These are phyloP conservation scores for Callopanchax toddi DNA, from an alignment of 2,113 vertebrate species.

Conservation along the genomic window DNA sequence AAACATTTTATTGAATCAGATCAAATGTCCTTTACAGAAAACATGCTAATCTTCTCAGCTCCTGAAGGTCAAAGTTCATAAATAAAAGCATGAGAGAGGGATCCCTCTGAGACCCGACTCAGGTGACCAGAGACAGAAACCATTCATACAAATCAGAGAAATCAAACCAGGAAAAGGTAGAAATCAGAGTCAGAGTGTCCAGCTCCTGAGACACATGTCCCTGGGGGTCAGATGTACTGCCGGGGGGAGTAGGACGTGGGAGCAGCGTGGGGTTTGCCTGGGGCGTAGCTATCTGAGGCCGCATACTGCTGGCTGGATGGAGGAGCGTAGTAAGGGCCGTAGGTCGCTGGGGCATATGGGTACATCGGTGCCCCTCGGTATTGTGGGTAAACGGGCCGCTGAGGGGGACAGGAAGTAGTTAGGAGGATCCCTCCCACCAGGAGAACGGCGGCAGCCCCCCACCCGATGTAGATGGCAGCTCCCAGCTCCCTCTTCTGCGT, in stretches of 20 bases:
- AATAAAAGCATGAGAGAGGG: slow-evolving; percentile 27
- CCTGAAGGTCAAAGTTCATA: slow-evolving; percentile 1
- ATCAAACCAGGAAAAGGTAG: no score
- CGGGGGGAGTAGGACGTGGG: slow-evolving; percentile 52
- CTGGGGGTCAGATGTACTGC: slow-evolving; percentile 54
- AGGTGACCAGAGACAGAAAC: no score
- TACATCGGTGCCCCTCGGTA: slow-evolving; percentile 51
- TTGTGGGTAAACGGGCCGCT: slow-evolving; percentile 34
- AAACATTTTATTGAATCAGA: slow-evolving; percentile 54
- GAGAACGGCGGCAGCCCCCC: slow-evolving; percentile 66
- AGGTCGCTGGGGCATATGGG: slow-evolving; percentile 53
- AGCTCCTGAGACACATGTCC: background rate
- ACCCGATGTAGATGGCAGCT: slow-evolving; percentile 79
- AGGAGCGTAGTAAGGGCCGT: slow-evolving; percentile 63
- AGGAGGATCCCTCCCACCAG: slow-evolving; percentile 77
- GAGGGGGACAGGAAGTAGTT: slow-evolving; percentile 79
- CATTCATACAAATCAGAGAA: background rate
- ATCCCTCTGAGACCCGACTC: background rate
- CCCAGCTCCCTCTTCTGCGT: slow-evolving; percentile 78
- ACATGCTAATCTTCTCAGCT: slow-evolving; percentile 14
- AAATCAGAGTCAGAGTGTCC: no score
- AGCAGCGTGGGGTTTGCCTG: slow-evolving; percentile 62
- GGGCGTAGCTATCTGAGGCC: slow-evolving; percentile 43
- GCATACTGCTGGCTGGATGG: slow-evolving; percentile 59
- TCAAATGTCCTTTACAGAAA: slow-evolving; percentile 31